Evolutionary conservation across 2,888 invertebrate species (phyloP).

Genomic region (Caenorhabditis plicata): DNA sequence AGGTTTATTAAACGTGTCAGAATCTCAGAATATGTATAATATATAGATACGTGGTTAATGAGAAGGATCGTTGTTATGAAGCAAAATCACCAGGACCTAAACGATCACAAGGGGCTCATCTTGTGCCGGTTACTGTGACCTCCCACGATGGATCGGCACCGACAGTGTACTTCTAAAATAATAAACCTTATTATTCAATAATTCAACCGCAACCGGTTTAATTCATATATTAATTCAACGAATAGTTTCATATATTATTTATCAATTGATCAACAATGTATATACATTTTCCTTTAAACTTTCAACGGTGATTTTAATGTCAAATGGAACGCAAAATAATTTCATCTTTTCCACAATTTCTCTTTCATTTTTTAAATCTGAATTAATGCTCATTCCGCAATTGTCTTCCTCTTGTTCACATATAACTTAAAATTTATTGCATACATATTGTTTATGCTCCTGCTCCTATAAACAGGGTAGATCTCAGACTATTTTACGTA

Average conservation of each 20-base stretch:
- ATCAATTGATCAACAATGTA: too few species aligned
- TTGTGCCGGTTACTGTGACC: constrained; percentile 53
- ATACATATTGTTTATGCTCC: constrained; percentile 13
- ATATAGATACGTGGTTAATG: constrained; percentile 38
- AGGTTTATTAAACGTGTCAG: constrained; percentile 7
- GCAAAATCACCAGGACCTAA: constrained; percentile 44
- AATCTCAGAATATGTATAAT: background rate
- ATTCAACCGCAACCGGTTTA: too few species aligned
- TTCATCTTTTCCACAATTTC: background rate
- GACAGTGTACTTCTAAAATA: constrained; percentile 49
- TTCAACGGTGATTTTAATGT: constrained; percentile 35
- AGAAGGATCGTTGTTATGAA: constrained; percentile 38
- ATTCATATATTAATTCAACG: too few species aligned
- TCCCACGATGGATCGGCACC: constrained; percentile 49
- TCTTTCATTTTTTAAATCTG: background rate
- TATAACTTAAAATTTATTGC: background rate
- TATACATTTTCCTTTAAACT: too few species aligned
- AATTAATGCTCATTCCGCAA: constrained; percentile 24
- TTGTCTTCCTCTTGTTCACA: background rate
- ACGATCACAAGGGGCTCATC: constrained; percentile 46
- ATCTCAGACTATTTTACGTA: constrained; percentile 27
- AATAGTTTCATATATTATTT: too few species aligned
- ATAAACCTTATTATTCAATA: too few species aligned
- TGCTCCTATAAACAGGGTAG: constrained; percentile 27
- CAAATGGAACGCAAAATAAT: too few species aligned